Evolutionary conservation across 1,140 invertebrate species (phyloP).

Genomic region (Bursaphelenchus mucronatus): DNA sequence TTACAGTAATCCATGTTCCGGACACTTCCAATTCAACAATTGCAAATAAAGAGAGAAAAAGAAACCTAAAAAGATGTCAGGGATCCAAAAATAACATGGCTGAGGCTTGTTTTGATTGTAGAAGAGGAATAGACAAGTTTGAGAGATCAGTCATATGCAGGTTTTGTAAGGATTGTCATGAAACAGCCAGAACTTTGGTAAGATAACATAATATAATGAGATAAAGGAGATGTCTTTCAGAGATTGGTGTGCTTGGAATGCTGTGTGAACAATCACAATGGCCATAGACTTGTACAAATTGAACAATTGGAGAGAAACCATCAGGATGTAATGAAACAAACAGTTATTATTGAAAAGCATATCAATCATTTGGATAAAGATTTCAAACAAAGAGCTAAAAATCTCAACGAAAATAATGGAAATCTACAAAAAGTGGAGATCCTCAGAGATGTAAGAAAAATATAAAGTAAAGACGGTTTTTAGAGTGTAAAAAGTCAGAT

Average conservation of each 20-base stretch:
- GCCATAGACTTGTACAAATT: constrained; percentile 34
- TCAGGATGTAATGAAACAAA: neutral
- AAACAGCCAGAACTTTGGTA: neutral
- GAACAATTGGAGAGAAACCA: constrained; percentile 30
- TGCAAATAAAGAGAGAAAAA: neutral
- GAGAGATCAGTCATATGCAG: constrained; percentile 9
- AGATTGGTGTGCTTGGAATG: constrained; percentile 44
- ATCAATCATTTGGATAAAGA: neutral
- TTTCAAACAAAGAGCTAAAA: neutral
- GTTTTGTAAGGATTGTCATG: constrained; percentile 19
- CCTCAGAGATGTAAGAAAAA: neutral
- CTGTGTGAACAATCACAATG: constrained; percentile 50
- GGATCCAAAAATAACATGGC: neutral
- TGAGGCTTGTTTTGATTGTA: constrained; percentile 24
- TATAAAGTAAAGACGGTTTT: neutral
- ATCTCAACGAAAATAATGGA: neutral
- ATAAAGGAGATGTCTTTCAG: constrained; percentile 22
- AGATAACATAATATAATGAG: neutral
- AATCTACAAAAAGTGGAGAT: no score
- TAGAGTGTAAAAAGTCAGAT: neutral
- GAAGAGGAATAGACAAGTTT: neutral
- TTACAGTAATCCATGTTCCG: constrained; percentile 47
- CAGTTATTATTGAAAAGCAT: neutral
- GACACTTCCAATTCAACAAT: constrained; percentile 7
- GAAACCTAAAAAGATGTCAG: constrained; percentile 2